phyloP scores from a whole-genome alignment of 2,888 invertebrate species.

The Caradrina clavipalpis region DNA sequence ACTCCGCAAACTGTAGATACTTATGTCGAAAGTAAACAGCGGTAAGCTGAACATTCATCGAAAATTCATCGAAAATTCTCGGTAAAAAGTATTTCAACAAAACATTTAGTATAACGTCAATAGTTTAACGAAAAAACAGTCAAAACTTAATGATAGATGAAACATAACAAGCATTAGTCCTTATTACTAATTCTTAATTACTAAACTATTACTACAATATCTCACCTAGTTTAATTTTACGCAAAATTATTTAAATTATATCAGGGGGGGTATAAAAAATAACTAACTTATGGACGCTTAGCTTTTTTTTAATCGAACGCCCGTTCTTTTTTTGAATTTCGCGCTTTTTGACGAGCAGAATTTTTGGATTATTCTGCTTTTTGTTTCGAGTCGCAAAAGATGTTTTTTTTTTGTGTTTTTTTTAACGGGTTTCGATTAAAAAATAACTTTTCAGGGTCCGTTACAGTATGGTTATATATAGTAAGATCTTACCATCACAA shows the following conservation, averaged over 20 bases:
- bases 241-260: conserved; percentile 64
- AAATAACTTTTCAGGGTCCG: conserved; percentile 24
- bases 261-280: conserved; percentile 65
- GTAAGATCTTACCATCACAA: conserved; percentile 62
- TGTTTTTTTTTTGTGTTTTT: not conserved
- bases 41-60: not conserved
- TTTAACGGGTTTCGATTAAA: conserved; percentile 46
- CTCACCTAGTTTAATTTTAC: conserved; percentile 60
- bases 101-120: conserved; percentile 63
- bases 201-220: conserved; percentile 60
- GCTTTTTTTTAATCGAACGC: conserved; percentile 53
- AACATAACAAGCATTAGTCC: conserved; percentile 64
- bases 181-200: conserved; percentile 54
- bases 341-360: too few relatives aligned
- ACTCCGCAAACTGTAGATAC: too few relatives aligned
- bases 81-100: conserved; percentile 57
- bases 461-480: conserved; percentile 62
- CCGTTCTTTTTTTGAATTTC: conserved; percentile 13
- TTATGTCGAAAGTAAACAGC: too few relatives aligned
- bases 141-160: conserved; percentile 64
- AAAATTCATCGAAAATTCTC: too few relatives aligned
- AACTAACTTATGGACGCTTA: conserved; percentile 56
- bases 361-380: not conserved
- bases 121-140: conserved; percentile 67
- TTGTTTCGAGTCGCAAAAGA: not conserved